Percentiles rank a stretch among this genome's conserved stretches.
phyloP scores from a whole-genome alignment of 2,113 vertebrate species.

The Rhea pennata region DNA sequence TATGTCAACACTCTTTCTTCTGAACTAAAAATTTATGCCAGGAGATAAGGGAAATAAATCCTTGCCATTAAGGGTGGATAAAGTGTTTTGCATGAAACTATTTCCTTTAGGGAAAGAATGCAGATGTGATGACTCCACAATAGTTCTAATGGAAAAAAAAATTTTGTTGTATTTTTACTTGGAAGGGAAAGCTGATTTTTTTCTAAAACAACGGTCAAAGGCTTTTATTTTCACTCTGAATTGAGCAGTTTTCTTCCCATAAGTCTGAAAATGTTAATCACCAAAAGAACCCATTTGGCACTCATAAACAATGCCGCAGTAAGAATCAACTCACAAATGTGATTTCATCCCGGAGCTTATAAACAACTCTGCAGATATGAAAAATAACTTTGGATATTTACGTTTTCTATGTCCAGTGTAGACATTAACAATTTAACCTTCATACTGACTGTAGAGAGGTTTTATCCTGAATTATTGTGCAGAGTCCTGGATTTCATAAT shows the following conservation, averaged over 20 bases:
- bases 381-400: not conserved
- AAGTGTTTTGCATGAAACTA: not conserved
- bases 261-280: not conserved
- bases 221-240: not conserved
- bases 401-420: not conserved
- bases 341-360: not conserved
- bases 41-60: conserved; percentile 59
- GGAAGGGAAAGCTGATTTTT: not conserved
- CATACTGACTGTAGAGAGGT: not conserved
- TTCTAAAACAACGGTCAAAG: not conserved
- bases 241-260: not conserved
- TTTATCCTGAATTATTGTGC: not conserved
- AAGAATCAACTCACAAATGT: not conserved
- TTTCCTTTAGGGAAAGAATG: not conserved
- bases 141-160: not conserved
- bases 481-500: not conserved
- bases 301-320: not conserved
- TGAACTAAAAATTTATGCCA: conserved; percentile 64
- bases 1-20: conserved; percentile 63
- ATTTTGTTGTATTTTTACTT: not conserved
- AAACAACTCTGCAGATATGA: not conserved
- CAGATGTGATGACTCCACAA: not conserved
- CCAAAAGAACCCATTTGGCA: not conserved
- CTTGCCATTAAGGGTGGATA: not conserved
- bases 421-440: not conserved